Evolutionary conservation across 64 coral and sea anemone species (phyloP), one percentile per base, ranked within the genome.

Genomic region (Hydrozoanthus tunicans): DNA sequence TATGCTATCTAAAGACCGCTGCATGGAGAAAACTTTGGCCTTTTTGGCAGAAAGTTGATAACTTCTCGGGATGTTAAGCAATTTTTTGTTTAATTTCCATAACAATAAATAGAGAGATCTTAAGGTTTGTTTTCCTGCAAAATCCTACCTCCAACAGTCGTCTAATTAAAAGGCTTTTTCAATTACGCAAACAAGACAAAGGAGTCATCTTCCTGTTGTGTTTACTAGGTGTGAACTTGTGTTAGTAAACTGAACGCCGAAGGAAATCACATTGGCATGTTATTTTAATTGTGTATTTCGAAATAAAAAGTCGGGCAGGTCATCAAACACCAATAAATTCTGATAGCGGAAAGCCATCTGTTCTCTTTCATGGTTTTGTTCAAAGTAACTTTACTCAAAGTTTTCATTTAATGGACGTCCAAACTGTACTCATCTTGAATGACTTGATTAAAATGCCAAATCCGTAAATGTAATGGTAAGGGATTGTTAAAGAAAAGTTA

Each of bases 141-240:
- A 82, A 82, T 74, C 54, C n/a, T 26, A 75, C 84, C 24, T 88
- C 54, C 69, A 72, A 75, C 69, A 11, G 84, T 27, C 68, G 59
- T 75, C n/a, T 59, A 88, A 88, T 73, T 88, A 59, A 75, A 70
- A 67, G 84, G 69, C 68, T 62, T 88, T 88, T 70, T 88, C 69
- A 57, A 88, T 88, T 86, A 73, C 13, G 84, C 84, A 88, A 88
- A 88, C 13, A 73, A 73, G 70, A 74, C 9, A 74, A 52, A 88
- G 55, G 51, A 59, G 55, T 67, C 55, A 75, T 70, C 11, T 88
- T 88, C 69, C 69, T 75, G 84, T 88, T 60, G 58, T 74, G 9
- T 88, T 73, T 88, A 88, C 83, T 71, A 58, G 57, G 32, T 68
- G 63, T 53, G 43, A 83, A 51, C 62, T 60, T 66, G 43, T 53